phyloP scores from a whole-genome alignment of 2,888 invertebrate species.

The Zeuzera pyrina region DNA sequence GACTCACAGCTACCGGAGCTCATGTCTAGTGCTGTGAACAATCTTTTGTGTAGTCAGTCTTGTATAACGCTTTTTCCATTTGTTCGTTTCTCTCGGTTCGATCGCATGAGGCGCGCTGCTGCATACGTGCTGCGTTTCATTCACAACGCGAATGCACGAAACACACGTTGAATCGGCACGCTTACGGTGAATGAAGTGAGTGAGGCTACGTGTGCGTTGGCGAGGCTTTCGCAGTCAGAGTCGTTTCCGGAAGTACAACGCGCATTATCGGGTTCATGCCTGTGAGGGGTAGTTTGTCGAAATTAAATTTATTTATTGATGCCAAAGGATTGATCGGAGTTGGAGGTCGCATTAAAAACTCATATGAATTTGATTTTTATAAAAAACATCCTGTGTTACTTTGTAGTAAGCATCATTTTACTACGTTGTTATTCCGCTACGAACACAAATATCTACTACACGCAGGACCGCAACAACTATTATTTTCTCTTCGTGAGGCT shows the following conservation, averaged over 20 bases:
- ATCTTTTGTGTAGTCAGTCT: not conserved
- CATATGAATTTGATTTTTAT: slow-evolving; percentile 4
- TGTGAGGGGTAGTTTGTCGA: not conserved
- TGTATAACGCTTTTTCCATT: not conserved
- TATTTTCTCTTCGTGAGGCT: not conserved
- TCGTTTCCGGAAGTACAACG: not conserved
- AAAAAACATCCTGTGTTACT: not conserved
- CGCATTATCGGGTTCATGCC: not conserved
- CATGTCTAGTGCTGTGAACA: not conserved
- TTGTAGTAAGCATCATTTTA: not conserved
- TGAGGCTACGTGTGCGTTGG: not conserved
- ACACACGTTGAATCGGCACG: not conserved
- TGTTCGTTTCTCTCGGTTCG: not conserved
- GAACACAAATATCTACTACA: not conserved
- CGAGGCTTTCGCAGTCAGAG: not conserved
- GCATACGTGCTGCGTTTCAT: not conserved
- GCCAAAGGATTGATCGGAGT: slow-evolving; percentile 6
- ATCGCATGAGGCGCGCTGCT: not conserved
- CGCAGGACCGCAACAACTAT: not conserved
- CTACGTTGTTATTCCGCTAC: not conserved
- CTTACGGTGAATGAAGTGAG: not conserved
- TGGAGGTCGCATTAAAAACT: slow-evolving; percentile 6
- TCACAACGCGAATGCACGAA: not conserved
- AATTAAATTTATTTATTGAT: slow-evolving; percentile 2
- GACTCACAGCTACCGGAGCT: not conserved